phyloP scores from a whole-genome alignment of 2,888 invertebrate species.

The Harmothoe impar region DNA sequence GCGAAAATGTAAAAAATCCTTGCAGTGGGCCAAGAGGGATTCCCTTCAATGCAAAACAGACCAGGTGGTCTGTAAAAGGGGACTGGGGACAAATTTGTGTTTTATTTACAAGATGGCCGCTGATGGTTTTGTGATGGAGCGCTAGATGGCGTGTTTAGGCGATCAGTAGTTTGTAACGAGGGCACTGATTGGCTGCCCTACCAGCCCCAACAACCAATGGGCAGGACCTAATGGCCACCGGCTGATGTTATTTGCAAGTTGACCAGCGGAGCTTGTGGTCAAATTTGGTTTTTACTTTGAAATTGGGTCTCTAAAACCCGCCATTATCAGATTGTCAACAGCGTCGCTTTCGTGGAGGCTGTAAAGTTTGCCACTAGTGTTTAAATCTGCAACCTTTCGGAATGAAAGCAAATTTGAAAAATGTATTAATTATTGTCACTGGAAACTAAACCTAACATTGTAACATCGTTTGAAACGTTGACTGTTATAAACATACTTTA shows the following conservation, averaged over 20 bases:
- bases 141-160: constrained; percentile 44
- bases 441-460: too few species aligned
- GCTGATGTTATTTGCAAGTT: constrained; percentile 1
- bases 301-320: neutral
- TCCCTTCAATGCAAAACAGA: neutral
- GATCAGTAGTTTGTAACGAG: constrained; percentile 42
- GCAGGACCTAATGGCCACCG: neutral
- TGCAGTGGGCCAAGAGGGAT: neutral
- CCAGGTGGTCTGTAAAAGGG: constrained; percentile 1
- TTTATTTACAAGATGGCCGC: neutral
- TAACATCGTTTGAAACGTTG: too few species aligned
- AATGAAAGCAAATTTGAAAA: too few species aligned
- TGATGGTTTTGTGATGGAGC: constrained; percentile 35
- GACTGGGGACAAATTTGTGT: neutral
- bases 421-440: too few species aligned
- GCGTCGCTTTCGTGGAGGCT: too few species aligned
- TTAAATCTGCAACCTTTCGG: too few species aligned
- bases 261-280: constrained; percentile 14
- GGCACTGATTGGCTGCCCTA: constrained; percentile 18
- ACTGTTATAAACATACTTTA: too few species aligned
- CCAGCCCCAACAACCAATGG: neutral
- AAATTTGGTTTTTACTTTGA: neutral
- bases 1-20: neutral
- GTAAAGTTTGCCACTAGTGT: too few species aligned
- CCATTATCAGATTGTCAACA: too few species aligned